Evolutionary conservation across 1,140 invertebrate genomes (phyloP).

Genomic region (Diachasmimorpha longicaudata): DNA sequence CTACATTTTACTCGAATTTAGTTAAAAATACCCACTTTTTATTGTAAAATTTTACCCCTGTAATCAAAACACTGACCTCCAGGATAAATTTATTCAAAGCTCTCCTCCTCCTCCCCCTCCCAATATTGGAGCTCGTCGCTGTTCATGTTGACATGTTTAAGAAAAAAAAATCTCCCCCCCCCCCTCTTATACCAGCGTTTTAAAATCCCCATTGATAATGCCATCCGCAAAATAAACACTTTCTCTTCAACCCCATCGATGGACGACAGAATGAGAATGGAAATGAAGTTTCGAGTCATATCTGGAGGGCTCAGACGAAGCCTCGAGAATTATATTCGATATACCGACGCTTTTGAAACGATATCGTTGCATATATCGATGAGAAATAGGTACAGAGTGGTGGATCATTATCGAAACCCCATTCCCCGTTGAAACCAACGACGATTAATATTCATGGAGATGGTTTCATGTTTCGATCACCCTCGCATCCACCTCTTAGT

Average conservation of each 20-base stretch:
- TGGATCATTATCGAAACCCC: conserved; percentile 7
- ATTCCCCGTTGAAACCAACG: not conserved
- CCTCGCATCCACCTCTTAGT: not conserved
- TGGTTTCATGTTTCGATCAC: not conserved
- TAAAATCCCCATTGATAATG: too few species aligned
- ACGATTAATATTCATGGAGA: conserved; percentile 12
- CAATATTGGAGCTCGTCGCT: too few species aligned
- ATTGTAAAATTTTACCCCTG: too few species aligned
- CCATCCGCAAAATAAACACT: not conserved
- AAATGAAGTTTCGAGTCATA: not conserved
- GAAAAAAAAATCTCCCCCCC: too few species aligned
- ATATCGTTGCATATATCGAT: not conserved
- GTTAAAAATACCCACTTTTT: too few species aligned
- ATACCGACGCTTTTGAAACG: not conserved
- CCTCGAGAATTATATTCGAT: conserved; percentile 12
- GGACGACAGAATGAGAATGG: not conserved
- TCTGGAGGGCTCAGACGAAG: not conserved
- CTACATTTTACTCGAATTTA: too few species aligned
- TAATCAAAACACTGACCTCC: too few species aligned
- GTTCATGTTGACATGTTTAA: too few species aligned
- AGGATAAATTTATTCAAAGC: too few species aligned
- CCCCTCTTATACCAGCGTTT: too few species aligned
- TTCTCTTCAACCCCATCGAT: not conserved
- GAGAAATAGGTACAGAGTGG: not conserved
- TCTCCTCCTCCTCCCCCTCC: too few species aligned